phyloP scores from a whole-genome alignment of 2,888 invertebrate species.

The Scaptomyza reducta region DNA sequence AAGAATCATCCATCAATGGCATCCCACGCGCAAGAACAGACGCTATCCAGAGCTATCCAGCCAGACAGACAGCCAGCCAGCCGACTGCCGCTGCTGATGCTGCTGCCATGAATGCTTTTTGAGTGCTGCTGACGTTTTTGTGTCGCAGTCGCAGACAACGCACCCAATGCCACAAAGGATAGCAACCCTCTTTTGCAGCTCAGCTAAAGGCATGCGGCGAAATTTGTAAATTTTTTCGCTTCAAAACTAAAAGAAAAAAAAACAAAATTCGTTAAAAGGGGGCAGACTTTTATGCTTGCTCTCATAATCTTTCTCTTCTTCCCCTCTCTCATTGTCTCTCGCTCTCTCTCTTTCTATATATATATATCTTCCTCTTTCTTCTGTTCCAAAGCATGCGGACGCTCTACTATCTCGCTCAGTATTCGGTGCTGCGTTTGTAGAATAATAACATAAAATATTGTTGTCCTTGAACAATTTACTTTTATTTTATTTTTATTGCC shows the following conservation, averaged over 20 bases:
- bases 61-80: slow-evolving; percentile 18
- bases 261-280: slow-evolving; percentile 16
- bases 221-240: slow-evolving; percentile 62
- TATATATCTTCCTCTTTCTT: slow-evolving; percentile 3
- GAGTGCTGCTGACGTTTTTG: slow-evolving; percentile 82
- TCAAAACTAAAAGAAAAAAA: slow-evolving; percentile 36
- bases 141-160: slow-evolving; percentile 70
- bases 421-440: slow-evolving; percentile 52
- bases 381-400: slow-evolving; percentile 1
- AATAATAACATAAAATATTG: slow-evolving; percentile 79
- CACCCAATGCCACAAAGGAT: slow-evolving; percentile 33
- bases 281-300: slow-evolving; percentile 16
- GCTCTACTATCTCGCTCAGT: slow-evolving; percentile 3
- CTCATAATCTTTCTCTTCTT: background rate
- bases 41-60: slow-evolving; percentile 17
- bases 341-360: background rate
- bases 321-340: background rate
- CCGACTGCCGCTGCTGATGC: background rate
- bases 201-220: slow-evolving; percentile 38
- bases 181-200: slow-evolving; percentile 34
- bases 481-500: slow-evolving; percentile 81
- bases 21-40: slow-evolving; percentile 67
- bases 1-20: slow-evolving; percentile 82
- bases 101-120: slow-evolving; percentile 53
- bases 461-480: slow-evolving; percentile 82